Evolutionary conservation across 2,113 vertebrate species (phyloP).

Genomic region (Serilophus lunatus): DNA sequence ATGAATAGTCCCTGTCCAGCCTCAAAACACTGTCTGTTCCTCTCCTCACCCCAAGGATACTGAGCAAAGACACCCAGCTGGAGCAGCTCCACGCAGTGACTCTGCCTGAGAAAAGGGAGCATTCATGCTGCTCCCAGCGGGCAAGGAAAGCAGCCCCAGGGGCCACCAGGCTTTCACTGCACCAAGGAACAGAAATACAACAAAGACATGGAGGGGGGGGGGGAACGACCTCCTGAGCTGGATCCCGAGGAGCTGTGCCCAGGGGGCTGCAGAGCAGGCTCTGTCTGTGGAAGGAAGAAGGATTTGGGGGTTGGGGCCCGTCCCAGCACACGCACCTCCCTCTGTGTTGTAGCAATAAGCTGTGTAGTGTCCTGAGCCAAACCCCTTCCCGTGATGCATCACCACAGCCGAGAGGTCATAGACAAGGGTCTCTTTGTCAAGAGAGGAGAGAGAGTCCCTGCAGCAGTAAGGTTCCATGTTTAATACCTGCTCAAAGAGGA

Average conservation of each 20-base stretch:
- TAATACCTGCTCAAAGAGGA: conserved; percentile 97
- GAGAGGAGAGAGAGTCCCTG: conserved; percentile 86
- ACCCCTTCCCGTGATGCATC: conserved; percentile 99
- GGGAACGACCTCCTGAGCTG: no score
- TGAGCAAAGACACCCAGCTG: conserved; percentile 12
- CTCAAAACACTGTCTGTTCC: conserved; percentile 44
- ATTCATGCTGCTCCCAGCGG: background rate
- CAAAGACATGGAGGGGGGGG: no score
- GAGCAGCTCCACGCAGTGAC: background rate
- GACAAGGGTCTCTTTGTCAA: conserved; percentile 87
- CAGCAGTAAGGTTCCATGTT: conserved; percentile 98
- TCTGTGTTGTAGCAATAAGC: conserved; percentile 99
- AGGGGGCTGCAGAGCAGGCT: no score
- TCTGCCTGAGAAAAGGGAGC: background rate
- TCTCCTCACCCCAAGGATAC: background rate
- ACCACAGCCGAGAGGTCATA: conserved; percentile 98
- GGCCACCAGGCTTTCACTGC: no score
- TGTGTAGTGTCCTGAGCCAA: conserved; percentile 99
- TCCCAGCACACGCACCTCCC: conserved; percentile 88
- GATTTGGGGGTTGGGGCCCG: no score
- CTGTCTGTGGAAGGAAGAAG: no score
- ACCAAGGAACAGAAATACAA: background rate
- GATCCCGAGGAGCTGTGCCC: no score
- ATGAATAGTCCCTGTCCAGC: conserved; percentile 8
- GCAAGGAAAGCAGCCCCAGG: background rate